Percentiles rank a stretch among this genome's conserved stretches.
phyloP scores from a whole-genome alignment of 2,797 vertebrate genomes.

The Ataeniobius toweri region DNA sequence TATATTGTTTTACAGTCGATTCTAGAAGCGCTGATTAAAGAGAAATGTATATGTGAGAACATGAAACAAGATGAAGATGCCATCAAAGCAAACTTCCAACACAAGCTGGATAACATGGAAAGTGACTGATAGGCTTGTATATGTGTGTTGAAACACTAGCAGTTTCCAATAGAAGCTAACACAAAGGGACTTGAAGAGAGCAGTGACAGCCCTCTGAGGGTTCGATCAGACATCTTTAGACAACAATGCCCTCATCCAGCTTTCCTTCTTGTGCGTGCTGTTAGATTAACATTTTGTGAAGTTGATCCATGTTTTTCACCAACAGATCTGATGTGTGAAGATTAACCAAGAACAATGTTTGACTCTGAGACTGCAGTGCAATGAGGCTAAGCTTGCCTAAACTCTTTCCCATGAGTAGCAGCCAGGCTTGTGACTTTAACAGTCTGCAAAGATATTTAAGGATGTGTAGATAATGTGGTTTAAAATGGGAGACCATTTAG shows the following conservation, averaged over 20 bases:
- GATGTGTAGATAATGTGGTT: not conserved
- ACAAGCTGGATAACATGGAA: conserved; percentile 76
- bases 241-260: not conserved
- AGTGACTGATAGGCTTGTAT: conserved; percentile 75
- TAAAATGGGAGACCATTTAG: not conserved
- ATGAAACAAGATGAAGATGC: conserved; percentile 66
- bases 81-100: conserved; percentile 71
- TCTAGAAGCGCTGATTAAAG: conserved; percentile 63
- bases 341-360: not conserved
- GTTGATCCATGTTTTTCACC: conserved; percentile 3
- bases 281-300: conserved; percentile 4
- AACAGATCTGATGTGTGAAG: not conserved
- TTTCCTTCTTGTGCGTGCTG: not conserved
- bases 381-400: not conserved
- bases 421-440: not conserved
- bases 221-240: conserved; percentile 1
- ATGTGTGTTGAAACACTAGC: conserved; percentile 63
- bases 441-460: not conserved
- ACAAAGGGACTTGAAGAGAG: conserved; percentile 3
- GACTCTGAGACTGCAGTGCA: conserved; percentile 3
- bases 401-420: not conserved
- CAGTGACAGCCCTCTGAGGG: not conserved
- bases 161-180: not conserved
- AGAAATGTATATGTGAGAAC: conserved; percentile 45
- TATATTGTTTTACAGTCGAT: conserved; percentile 62